Conservation (phyloP, 2,113 vertebrate genomes). For the Siniperca knerii region DNA sequence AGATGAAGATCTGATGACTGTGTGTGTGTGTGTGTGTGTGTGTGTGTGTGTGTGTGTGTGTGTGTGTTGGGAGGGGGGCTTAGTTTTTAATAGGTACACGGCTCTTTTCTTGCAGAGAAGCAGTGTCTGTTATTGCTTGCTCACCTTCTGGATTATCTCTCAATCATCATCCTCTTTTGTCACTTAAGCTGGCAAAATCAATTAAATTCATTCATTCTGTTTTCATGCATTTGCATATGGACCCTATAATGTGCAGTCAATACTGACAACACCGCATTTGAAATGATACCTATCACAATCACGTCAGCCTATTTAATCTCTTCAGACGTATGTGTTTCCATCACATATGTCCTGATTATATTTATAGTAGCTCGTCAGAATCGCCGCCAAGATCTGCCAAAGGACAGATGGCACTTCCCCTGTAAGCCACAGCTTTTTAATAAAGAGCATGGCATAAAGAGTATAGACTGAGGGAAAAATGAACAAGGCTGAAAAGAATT, state of each 20-base stretch:
- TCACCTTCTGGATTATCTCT: conserved; percentile 27
- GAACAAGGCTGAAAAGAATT: not conserved
- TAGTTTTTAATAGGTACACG: not conserved
- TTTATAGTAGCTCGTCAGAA: conserved; percentile 74
- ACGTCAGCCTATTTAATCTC: conserved; percentile 13
- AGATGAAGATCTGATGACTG: conserved; percentile 41
- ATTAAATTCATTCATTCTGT: not conserved
- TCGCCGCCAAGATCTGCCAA: conserved; percentile 66
- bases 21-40: not conserved
- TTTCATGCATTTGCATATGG: conserved; percentile 14
- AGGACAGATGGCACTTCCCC: conserved; percentile 78
- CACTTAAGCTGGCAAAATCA: not conserved
- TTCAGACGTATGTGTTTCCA: conserved; percentile 46
- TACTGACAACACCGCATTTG: conserved; percentile 20
- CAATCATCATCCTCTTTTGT: conserved; percentile 13
- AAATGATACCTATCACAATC: not conserved
- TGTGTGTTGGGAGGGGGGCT: not conserved
- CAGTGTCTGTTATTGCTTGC: not conserved
- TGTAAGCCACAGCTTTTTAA: conserved; percentile 68
- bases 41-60: not conserved
- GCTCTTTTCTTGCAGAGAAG: conserved; percentile 9
- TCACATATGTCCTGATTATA: conserved; percentile 76
- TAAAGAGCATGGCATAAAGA: conserved; percentile 47
- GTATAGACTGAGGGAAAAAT: conserved; percentile 8
- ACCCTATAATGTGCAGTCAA: conserved; percentile 5